phyloP scores from a whole-genome alignment of 2,888 invertebrate genomes.

The Tenthredo mesomela region DNA sequence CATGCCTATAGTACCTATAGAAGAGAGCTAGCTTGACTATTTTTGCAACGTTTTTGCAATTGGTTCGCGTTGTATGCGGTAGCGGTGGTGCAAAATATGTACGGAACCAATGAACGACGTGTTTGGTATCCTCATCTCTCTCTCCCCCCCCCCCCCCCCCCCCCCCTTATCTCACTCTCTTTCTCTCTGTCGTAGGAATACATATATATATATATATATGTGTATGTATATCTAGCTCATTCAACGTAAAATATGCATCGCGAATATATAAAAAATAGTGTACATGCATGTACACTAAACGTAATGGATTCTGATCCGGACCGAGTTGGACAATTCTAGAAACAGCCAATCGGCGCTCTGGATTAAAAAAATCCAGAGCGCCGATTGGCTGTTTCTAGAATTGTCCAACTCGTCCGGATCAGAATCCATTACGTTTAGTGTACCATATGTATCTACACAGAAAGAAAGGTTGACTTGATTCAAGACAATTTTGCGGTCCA shows the following conservation, averaged over 20 bases:
- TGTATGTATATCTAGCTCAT: neutral
- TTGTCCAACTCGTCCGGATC: too few relatives aligned
- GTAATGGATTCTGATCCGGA: too few relatives aligned
- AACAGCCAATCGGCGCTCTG: too few relatives aligned
- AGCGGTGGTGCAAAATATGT: neutral
- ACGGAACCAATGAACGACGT: slow-evolving; percentile 26
- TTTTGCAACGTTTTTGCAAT: slow-evolving; percentile 39
- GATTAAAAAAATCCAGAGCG: too few relatives aligned
- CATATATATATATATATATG: neutral
- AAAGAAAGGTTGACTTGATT: too few relatives aligned
- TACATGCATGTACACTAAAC: too few relatives aligned
- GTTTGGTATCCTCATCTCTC: slow-evolving; percentile 31
- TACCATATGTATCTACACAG: too few relatives aligned
- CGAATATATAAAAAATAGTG: too few relatives aligned
- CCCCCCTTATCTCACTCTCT: slow-evolving; percentile 33
- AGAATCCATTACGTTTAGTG: too few relatives aligned
- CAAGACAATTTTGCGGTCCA: too few relatives aligned
- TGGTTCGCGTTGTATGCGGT: slow-evolving; percentile 28
- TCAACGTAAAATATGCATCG: neutral
- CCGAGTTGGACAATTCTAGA: too few relatives aligned
- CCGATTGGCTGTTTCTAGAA: too few relatives aligned
- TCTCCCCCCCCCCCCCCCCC: neutral
- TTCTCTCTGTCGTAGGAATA: neutral
- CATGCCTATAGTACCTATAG: neutral
- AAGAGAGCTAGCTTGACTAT: slow-evolving; percentile 16